Conservation (phyloP, 1,140 invertebrate genomes). For the Diploscapter pachys region DNA sequence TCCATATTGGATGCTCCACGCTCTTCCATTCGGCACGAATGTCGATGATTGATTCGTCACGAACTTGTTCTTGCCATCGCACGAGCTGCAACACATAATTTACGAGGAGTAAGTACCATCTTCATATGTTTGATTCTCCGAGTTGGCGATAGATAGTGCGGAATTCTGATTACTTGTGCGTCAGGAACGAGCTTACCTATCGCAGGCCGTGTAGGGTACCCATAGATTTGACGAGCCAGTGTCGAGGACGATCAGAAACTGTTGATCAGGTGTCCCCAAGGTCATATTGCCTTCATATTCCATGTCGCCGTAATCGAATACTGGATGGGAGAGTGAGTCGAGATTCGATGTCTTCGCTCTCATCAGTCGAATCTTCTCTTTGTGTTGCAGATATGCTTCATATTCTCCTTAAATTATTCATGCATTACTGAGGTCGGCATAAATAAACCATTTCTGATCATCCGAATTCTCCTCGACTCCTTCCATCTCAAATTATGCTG, state of each 20-base stretch:
- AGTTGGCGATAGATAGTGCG: not conserved
- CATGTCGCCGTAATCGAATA: conserved; percentile 27
- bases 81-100: not conserved
- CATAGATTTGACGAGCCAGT: conserved; percentile 31
- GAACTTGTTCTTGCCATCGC: conserved; percentile 10
- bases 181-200: conserved; percentile 29
- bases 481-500: too few species aligned
- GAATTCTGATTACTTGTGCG: not conserved
- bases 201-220: conserved; percentile 25
- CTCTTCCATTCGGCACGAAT: conserved; percentile 11
- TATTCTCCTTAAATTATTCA: too few species aligned
- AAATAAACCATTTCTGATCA: too few species aligned
- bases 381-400: too few species aligned
- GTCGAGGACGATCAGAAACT: conserved; percentile 28
- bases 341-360: too few species aligned
- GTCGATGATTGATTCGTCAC: conserved; percentile 15
- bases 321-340: not conserved
- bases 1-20: conserved; percentile 21
- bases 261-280: conserved; percentile 27
- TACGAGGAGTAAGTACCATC: not conserved
- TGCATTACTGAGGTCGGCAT: too few species aligned
- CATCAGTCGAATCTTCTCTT: too few species aligned
- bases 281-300: conserved; percentile 33
- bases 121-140: not conserved
- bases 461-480: too few species aligned